These are phyloP conservation scores for Carabus problematicus DNA, from an alignment of 2,888 invertebrate genomes.

Conservation along the genomic window DNA sequence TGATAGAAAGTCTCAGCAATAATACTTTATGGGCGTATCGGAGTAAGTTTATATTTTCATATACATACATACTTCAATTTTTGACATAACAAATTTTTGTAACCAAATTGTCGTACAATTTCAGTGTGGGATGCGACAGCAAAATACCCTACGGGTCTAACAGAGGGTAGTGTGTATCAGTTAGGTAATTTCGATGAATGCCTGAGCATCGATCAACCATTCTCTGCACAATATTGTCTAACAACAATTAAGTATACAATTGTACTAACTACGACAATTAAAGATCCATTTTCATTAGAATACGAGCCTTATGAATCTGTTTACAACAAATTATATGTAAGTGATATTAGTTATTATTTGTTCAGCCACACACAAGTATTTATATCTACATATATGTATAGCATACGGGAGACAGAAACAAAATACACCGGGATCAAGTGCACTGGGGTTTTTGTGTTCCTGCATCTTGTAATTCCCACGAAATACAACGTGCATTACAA, in stretches of 20 bases:
- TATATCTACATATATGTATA: no score
- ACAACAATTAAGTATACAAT: conserved; percentile 52
- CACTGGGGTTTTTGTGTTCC: no score
- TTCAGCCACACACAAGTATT: no score
- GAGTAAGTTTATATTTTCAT: no score
- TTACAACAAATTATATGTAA: conserved; percentile 55
- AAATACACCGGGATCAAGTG: no score
- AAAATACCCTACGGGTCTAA: conserved; percentile 64
- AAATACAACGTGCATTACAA: no score
- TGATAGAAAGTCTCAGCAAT: no score
- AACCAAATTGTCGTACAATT: neutral
- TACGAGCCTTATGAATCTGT: conserved; percentile 53
- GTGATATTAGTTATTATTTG: conserved; percentile 32
- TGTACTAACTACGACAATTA: conserved; percentile 46
- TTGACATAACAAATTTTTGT: neutral
- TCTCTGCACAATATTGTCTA: conserved; percentile 57
- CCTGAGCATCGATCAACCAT: conserved; percentile 55
- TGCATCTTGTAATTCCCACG: no score
- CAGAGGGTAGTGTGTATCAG: conserved; percentile 66
- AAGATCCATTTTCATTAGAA: conserved; percentile 52
- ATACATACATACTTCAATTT: no score
- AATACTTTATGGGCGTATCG: no score
- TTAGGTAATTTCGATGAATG: conserved; percentile 71
- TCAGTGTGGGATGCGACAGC: conserved; percentile 70
- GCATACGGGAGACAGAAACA: no score